Conservation (phyloP, 2,888 invertebrate species). For the Nephrocerus scutellatus region DNA sequence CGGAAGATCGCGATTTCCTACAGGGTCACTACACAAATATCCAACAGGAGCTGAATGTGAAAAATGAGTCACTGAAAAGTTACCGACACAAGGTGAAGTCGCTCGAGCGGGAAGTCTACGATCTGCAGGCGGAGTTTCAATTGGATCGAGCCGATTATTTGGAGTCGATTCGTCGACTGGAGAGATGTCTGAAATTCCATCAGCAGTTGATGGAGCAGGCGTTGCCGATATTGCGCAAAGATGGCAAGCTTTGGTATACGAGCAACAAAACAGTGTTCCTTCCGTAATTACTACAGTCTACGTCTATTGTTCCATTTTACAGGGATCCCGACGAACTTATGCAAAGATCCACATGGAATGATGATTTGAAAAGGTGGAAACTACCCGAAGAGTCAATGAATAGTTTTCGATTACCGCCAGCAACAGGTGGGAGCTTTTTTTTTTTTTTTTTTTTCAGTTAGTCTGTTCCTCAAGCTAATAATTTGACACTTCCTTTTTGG, state of each 20-base stretch:
- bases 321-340: slow-evolving; percentile 65
- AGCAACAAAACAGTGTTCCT: not conserved
- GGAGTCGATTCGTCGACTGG: slow-evolving; percentile 70
- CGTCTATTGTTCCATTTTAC: slow-evolving; percentile 10
- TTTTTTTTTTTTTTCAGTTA: too few species aligned
- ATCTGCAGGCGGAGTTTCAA: slow-evolving; percentile 76
- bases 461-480: too few species aligned
- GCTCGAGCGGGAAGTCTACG: slow-evolving; percentile 65
- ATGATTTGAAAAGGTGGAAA: slow-evolving; percentile 63
- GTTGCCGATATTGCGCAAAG: slow-evolving; percentile 61
- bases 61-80: slow-evolving; percentile 60
- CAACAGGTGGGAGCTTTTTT: too few species aligned
- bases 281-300: not conserved
- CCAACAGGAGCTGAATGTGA: slow-evolving; percentile 67
- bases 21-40: slow-evolving; percentile 72
- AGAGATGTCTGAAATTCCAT: slow-evolving; percentile 60
- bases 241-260: slow-evolving; percentile 62
- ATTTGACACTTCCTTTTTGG: too few species aligned
- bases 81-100: slow-evolving; percentile 60
- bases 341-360: slow-evolving; percentile 64
- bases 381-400: slow-evolving; percentile 61
- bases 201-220: slow-evolving; percentile 61
- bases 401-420: slow-evolving; percentile 63
- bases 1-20: slow-evolving; percentile 62
- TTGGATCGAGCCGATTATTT: slow-evolving; percentile 74